Percentiles rank a stretch among this genome's conserved stretches.
phyloP scores from a whole-genome alignment of 2,888 invertebrate genomes.

The Hypsopygia costalis region DNA sequence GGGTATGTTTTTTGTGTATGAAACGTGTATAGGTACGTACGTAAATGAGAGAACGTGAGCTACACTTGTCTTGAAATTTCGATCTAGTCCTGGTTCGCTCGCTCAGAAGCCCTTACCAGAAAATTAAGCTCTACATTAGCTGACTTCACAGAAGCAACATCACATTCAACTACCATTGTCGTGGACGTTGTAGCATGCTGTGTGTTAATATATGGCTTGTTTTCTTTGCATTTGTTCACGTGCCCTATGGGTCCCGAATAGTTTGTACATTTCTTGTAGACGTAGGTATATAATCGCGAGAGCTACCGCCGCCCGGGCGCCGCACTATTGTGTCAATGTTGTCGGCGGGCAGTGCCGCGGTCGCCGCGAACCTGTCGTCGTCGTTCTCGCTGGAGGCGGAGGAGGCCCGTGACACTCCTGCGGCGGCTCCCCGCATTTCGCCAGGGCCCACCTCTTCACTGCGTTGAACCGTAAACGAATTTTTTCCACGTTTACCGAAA shows the following conservation, averaged over 20 bases:
- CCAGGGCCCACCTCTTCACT: slow-evolving; percentile 98
- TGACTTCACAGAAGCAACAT: slow-evolving; percentile 58
- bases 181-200: slow-evolving; percentile 22
- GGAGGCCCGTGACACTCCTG: slow-evolving; percentile 87
- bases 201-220: slow-evolving; percentile 4
- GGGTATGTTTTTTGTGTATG: too few relatives aligned
- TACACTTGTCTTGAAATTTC: background rate
- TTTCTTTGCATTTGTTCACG: background rate
- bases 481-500: slow-evolving; percentile 96
- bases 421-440: slow-evolving; percentile 84
- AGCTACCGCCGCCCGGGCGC: slow-evolving; percentile 56
- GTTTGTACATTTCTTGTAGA: background rate
- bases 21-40: background rate
- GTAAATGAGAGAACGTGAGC: background rate
- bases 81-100: slow-evolving; percentile 12
- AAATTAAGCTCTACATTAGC: slow-evolving; percentile 54
- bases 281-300: slow-evolving; percentile 20
- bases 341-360: slow-evolving; percentile 34
- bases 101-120: slow-evolving; percentile 32
- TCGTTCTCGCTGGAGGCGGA: slow-evolving; percentile 97
- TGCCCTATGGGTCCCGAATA: background rate
- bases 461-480: slow-evolving; percentile 98
- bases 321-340: slow-evolving; percentile 75
- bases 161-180: slow-evolving; percentile 42
- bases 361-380: slow-evolving; percentile 87